phyloP scores from a whole-genome alignment of 2,888 invertebrate genomes.

The Augochlorella aurata region DNA sequence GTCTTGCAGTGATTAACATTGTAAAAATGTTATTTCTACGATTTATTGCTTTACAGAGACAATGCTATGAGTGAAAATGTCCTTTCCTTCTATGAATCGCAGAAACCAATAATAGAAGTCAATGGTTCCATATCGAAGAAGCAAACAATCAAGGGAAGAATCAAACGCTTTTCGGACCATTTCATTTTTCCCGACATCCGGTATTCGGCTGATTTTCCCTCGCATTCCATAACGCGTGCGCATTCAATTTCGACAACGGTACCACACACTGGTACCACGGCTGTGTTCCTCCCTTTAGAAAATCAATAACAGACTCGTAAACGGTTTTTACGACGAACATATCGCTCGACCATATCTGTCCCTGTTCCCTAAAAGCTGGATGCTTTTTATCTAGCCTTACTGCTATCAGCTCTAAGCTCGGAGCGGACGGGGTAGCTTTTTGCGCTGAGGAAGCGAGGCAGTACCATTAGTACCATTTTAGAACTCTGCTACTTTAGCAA shows the following conservation, averaged over 20 bases:
- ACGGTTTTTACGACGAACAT: conserved; percentile 42
- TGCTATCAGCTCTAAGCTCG: not conserved
- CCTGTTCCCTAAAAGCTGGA: conserved; percentile 1
- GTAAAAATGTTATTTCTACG: too few species aligned
- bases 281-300: conserved; percentile 37
- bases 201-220: conserved; percentile 7
- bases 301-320: conserved; percentile 62
- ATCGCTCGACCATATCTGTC: not conserved
- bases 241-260: conserved; percentile 27
- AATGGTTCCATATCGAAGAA: not conserved
- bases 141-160: not conserved
- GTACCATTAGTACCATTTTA: not conserved
- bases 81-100: too few species aligned
- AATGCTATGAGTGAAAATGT: too few species aligned
- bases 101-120: not conserved
- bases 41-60: too few species aligned
- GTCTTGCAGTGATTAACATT: too few species aligned
- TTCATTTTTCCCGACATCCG: too few species aligned
- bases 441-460: not conserved
- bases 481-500: too few species aligned
- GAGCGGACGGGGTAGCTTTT: not conserved
- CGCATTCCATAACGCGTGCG: conserved; percentile 29
- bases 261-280: not conserved
- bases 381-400: not conserved
- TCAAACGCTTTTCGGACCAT: not conserved